Percentiles rank a stretch among this genome's conserved stretches.
Evolutionary conservation across 1,140 invertebrate genomes (phyloP).

Genomic region (Hycleus cichorii): DNA sequence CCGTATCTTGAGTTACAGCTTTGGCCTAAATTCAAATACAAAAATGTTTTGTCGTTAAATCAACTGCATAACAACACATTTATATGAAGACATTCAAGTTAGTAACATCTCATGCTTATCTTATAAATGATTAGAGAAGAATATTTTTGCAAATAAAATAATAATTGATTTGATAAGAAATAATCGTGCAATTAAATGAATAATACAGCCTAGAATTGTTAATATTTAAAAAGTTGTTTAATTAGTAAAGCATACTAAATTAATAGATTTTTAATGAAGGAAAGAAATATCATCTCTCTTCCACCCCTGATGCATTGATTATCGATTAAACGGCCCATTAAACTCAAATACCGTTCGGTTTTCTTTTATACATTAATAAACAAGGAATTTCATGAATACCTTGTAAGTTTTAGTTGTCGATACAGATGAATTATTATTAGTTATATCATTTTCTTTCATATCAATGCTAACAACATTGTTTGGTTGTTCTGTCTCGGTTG

Average conservation of each 20-base stretch:
- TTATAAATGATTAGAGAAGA: not conserved
- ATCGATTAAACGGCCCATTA: too few species aligned
- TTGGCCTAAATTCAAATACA: constrained; percentile 42
- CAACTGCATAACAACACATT: not conserved
- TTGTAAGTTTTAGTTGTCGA: constrained; percentile 17
- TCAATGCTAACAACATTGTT: constrained; percentile 35
- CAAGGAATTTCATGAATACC: constrained; percentile 11
- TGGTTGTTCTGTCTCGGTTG: constrained; percentile 27
- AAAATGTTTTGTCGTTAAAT: constrained; percentile 7
- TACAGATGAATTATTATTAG: constrained; percentile 22
- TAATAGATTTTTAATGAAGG: too few species aligned
- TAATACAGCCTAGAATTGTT: not conserved
- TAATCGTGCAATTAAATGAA: not conserved
- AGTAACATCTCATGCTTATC: not conserved
- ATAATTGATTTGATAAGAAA: too few species aligned
- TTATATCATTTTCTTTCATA: constrained; percentile 30
- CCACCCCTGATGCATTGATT: too few species aligned
- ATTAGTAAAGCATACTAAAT: too few species aligned
- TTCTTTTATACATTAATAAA: not conserved
- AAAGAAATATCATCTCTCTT: too few species aligned
- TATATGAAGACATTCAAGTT: not conserved
- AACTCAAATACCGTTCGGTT: not conserved
- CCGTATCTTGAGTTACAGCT: constrained; percentile 47
- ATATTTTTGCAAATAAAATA: too few species aligned
- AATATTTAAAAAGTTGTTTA: too few species aligned